These are phyloP conservation scores for Tonatia bakeri DNA, from an alignment of 2,113 vertebrate species.

Conservation along the genomic window DNA sequence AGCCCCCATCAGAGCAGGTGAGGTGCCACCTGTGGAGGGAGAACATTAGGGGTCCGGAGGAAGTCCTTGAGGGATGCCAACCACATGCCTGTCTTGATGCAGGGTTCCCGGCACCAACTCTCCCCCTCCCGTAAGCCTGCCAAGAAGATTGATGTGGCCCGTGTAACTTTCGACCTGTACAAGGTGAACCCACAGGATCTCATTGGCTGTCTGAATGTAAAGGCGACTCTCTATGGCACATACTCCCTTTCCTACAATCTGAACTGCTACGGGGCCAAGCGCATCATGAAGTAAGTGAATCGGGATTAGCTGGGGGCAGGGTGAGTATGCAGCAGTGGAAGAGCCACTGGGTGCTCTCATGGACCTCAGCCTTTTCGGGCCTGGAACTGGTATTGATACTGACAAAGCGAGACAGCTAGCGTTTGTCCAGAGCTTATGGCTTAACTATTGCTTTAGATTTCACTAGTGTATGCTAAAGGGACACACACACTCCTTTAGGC, in stretches of 20 bases:
- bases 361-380: neutral
- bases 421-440: neutral
- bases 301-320: neutral
- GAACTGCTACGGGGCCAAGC: conserved; percentile 87
- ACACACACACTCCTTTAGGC: neutral
- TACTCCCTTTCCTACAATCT: conserved; percentile 93
- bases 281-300: conserved; percentile 82
- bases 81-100: neutral
- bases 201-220: conserved; percentile 92
- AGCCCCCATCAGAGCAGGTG: conserved; percentile 75
- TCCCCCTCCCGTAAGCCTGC: conserved; percentile 67
- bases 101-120: conserved; percentile 73
- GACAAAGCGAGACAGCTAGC: neutral
- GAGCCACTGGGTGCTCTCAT: neutral
- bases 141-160: conserved; percentile 89
- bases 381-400: neutral
- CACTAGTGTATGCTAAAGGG: neutral
- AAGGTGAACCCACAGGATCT: conserved; percentile 92
- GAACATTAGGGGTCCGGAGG: neutral
- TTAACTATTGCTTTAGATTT: neutral
- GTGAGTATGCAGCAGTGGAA: neutral
- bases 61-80: neutral
- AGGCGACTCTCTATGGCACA: conserved; percentile 91
- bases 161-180: conserved; percentile 92
- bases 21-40: neutral